These are phyloP conservation scores for Exephanes ischioxanthus DNA, from an alignment of 2,888 invertebrate species.

Conservation along the genomic window DNA sequence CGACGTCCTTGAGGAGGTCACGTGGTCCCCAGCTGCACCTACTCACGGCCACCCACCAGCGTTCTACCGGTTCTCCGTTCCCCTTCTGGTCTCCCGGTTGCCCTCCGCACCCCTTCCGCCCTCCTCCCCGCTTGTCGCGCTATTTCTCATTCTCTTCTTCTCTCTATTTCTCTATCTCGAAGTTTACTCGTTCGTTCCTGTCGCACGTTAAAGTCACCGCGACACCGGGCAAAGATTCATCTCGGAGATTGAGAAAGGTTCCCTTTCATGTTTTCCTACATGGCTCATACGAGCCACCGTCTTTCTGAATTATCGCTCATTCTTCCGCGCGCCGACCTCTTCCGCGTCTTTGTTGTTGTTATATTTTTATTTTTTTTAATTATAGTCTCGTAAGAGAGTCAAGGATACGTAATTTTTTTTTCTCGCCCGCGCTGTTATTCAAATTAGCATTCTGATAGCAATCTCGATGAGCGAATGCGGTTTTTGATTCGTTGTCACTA, in stretches of 20 bases:
- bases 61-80: conserved; percentile 69
- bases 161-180: conserved; percentile 31
- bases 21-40: conserved; percentile 79
- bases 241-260: conserved; percentile 41
- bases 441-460: conserved; percentile 9
- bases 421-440: conserved; percentile 11
- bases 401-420: conserved; percentile 45
- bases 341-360: conserved; percentile 16
- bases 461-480: conserved; percentile 24
- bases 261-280: not conserved
- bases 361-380: conserved; percentile 9
- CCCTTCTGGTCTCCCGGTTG: conserved; percentile 54
- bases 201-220: conserved; percentile 34
- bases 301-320: conserved; percentile 7
- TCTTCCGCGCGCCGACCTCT: conserved; percentile 10
- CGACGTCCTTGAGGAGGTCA: conserved; percentile 82
- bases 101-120: conserved; percentile 42
- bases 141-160: conserved; percentile 46
- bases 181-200: conserved; percentile 24
- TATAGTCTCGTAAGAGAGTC: conserved; percentile 4
- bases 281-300: not conserved
- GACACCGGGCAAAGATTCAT: conserved; percentile 40
- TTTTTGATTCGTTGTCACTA: conserved; percentile 40
- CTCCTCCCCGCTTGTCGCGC: conserved; percentile 19
- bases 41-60: conserved; percentile 76